Evolutionary conservation across 2,113 vertebrate species (phyloP), one percentile per base, ranked within the genome.

Genomic region (Picathartes gymnocephalus): DNA sequence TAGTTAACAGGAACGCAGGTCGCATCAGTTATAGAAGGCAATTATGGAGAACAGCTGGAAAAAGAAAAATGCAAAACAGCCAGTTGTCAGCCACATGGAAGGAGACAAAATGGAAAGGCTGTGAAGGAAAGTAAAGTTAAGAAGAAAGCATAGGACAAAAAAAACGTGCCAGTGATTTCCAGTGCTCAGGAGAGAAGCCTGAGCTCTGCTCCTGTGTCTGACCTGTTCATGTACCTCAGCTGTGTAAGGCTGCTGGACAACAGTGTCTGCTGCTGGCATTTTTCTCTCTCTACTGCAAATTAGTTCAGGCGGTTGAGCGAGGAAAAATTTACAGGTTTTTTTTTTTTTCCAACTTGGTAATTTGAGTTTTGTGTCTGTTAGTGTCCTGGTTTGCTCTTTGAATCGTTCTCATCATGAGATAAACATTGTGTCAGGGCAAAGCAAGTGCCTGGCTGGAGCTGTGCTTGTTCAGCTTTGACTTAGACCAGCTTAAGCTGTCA

Each of bases 191-290:
- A 64, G 66, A 71, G 70, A 65, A 45, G 53, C 30, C 27, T 45
- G 51, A 74, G 30, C 9, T 11, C n/a, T 23, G 47, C 60, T 77
- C 5, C 62, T 24, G 7, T 5, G 4, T 17, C 57, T 73, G 51
- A 48, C 42, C 18, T 4, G 0, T 54, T 44, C 47, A 9, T 0
- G 0, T 40, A 27, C 22, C 31, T 48, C 83, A 57, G 47, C 42
- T 64, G 12, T 28, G 64, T 28, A 5, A 65, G 33, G 27, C 16
- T 14, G 35, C 35, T 53, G 78, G 50, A 51, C 2, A 1, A 10
- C 23, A 11, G 30, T 28, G 13, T 48, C 50, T 37, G 50, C 72
- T 78, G 69, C 48, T 72, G 45, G 6, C 24, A 9, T 58, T 85
- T 82, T 79, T 39, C 62, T 45, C 15, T 20, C 45, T 50, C n/a